Percentiles rank a stretch among this genome's conserved stretches.
Conservation (phyloP, 2,113 vertebrate species). For the Rutilus rutilus region DNA sequence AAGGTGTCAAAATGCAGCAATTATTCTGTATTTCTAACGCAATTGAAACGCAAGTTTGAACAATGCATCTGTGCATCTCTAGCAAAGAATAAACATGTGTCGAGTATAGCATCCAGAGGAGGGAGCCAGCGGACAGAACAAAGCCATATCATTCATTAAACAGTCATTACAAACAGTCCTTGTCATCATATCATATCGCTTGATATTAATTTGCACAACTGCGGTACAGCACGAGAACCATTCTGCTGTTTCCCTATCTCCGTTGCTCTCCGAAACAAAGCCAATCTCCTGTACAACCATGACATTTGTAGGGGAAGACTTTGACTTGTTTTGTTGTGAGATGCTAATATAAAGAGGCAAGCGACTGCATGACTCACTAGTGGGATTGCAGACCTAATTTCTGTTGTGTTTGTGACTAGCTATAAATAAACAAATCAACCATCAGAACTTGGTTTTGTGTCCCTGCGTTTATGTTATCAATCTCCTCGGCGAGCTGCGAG, state of each 20-base stretch:
- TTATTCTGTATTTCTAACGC: background rate
- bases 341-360: constrained; percentile 72
- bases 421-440: constrained; percentile 14
- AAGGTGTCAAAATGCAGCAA: background rate
- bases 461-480: constrained; percentile 21
- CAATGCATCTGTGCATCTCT: constrained; percentile 31
- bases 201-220: constrained; percentile 60
- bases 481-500: constrained; percentile 11
- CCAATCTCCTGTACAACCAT: constrained; percentile 31
- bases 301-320: constrained; percentile 54
- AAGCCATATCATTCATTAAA: constrained; percentile 47
- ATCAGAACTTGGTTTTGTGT: constrained; percentile 12
- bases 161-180: constrained; percentile 59
- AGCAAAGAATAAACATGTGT: constrained; percentile 69
- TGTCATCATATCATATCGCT: constrained; percentile 47
- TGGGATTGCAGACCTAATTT: constrained; percentile 66
- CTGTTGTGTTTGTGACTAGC: constrained; percentile 31
- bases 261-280: constrained; percentile 23
- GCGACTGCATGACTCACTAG: constrained; percentile 71
- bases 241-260: constrained; percentile 8
- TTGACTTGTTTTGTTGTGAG: constrained; percentile 65
- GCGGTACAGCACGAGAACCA: constrained; percentile 24
- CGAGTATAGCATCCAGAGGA: constrained; percentile 83
- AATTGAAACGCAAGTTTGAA: constrained; percentile 29
- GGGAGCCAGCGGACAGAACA: constrained; percentile 84